Percentiles rank a stretch among this genome's conserved stretches.
Evolutionary conservation across 2,888 invertebrate species (phyloP).

Genomic region (Calephelis perditalis): DNA sequence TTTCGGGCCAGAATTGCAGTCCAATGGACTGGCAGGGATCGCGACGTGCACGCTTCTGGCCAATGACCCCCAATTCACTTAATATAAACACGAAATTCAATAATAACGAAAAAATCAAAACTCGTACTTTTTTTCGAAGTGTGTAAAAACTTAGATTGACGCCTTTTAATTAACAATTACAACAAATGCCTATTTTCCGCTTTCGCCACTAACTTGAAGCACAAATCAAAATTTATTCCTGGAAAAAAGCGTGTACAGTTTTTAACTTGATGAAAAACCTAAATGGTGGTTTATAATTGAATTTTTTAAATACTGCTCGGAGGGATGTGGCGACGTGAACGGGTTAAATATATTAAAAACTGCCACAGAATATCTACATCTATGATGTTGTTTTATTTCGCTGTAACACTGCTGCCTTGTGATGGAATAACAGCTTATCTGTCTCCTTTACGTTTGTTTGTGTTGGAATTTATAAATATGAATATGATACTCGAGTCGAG

Average conservation of each 20-base stretch:
- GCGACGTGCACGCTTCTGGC: too few species aligned
- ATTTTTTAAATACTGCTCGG: conserved; percentile 41
- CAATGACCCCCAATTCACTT: too few species aligned
- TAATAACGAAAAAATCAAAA: too few species aligned
- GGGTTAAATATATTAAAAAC: conserved; percentile 37
- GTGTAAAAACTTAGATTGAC: too few species aligned
- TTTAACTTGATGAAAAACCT: conserved; percentile 56
- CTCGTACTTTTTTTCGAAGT: too few species aligned
- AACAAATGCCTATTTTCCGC: neutral
- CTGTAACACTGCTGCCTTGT: neutral
- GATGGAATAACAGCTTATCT: neutral
- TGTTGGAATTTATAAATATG: neutral
- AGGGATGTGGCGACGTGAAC: conserved; percentile 30
- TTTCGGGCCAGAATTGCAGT: too few species aligned
- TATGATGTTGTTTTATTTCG: conserved; percentile 8
- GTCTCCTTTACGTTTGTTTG: neutral
- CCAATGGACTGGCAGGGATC: too few species aligned
- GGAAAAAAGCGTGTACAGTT: conserved; percentile 33
- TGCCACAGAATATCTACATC: conserved; percentile 10
- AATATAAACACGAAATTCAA: too few species aligned
- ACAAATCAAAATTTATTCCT: conserved; percentile 6
- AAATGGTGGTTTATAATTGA: conserved; percentile 55
- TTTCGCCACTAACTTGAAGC: neutral
- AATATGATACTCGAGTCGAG: neutral
- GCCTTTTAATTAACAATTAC: too few species aligned